Base-by-base conservation (phyloP, 2,888 invertebrate genomes). In the Caenorhabditis virilis region DNA sequence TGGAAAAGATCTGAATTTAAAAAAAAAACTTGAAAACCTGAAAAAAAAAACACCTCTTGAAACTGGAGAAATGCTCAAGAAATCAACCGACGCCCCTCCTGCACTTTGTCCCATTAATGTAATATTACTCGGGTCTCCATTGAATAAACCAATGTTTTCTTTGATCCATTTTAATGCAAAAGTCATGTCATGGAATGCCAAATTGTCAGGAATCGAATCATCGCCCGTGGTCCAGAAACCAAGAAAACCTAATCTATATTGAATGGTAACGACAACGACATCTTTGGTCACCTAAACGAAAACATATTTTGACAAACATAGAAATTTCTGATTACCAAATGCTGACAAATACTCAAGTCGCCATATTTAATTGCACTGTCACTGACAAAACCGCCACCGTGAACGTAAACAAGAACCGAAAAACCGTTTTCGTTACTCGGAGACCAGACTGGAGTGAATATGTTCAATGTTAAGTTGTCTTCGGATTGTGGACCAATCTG, bases 141-240 rank as follows among this genome's bases (percentile, higher is more conserved):
- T 63, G 53, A 72, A 73, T 5, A 35, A 9, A 2, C 26, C 20
- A 13, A 66, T 66, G 39, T 73, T 73, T 16, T 70, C 68, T 26
- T 66, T 55, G 15, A 69, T 55, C 74, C 74, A 74, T 50, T 66
- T 48, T 46, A 74, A 47, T 1, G 74, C 74, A 39, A 69, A 53
- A 0, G 68, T 66, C 63, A 70, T 62, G 46, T 74, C 74, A 53
- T 70, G 72, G 11, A 74, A 50, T 1, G 62, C 68, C 26, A 64
- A 25, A 39, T 74, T 74, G 26, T 66, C 68, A 1, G 77, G 74
- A 52, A 66, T 64, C 0, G 53, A 27, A 2, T 49, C 60, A 23
- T 74, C 71, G 9, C 73, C 76, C 16, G 73, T 72, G 4, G 71
- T 64, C 56, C 65, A 74, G 38, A 77, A 72, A 1, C 76, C 76